Base-by-base conservation (phyloP, 2,888 invertebrate species). In the Stenoptilia bipunctidactyla region DNA sequence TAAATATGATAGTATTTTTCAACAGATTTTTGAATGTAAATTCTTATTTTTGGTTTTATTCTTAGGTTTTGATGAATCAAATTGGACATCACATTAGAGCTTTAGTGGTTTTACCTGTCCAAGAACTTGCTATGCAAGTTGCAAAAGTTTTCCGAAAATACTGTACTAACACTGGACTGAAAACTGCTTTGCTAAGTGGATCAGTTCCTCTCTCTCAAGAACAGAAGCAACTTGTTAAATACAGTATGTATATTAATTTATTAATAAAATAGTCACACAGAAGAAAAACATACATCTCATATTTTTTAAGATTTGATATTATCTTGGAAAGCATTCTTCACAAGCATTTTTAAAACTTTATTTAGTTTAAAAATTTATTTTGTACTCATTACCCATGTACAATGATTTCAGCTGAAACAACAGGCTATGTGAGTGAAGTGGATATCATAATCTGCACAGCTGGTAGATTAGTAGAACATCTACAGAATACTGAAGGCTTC, bases 361-460 rank as follows among this genome's bases (percentile, higher is more conserved):
- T n/a, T n/a, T n/a, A n/a, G n/a, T n/a, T n/a, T n/a, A n/a, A n/a
- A n/a, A n/a, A n/a, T n/a, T n/a, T n/a, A n/a, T n/a, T n/a, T n/a
- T n/a, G n/a, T n/a, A n/a, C n/a, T n/a, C n/a, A n/a, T n/a, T n/a
- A n/a, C n/a, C n/a, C n/a, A n/a, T n/a, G n/a, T n/a, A n/a, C n/a
- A n/a, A 4, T 34, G 9, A 13, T 85, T 85, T 47, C 57, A 88
- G 88, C 85, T 66, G 83, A 85, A 58, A 77, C 84, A 38, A 72
- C 75, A 51, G 87, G 88, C 20, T 87, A 85, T 70, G 65, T 85
- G 13, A 88, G 87, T 64, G 77, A 86, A 60, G 88, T 88, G 2
- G 97, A 98, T 62, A 93, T 98, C 50, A 84, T 98, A 39, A 89
- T 98, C 1, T 93, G 96, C 38, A 98, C 98, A 12, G 96, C 97